phyloP scores from a whole-genome alignment of 2,888 invertebrate genomes.

The Linyphia triangularis region DNA sequence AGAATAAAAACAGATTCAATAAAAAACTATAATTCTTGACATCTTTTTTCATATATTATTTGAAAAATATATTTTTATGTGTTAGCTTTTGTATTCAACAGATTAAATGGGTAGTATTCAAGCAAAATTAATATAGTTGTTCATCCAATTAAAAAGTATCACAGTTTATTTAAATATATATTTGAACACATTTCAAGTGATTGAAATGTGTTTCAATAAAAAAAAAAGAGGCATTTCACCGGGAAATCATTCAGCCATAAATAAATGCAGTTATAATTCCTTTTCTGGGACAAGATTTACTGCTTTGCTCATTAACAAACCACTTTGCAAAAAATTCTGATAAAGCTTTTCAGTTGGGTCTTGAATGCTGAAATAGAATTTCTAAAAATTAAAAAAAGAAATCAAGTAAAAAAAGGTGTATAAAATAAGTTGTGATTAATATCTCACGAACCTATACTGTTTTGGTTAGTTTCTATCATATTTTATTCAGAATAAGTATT shows the following conservation, averaged over 20 bases:
- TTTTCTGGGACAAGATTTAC: not conserved
- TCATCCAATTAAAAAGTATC: not conserved
- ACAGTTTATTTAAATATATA: conserved; percentile 14
- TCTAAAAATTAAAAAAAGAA: not conserved
- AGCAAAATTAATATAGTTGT: not conserved
- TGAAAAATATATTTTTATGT: not conserved
- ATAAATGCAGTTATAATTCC: conserved; percentile 19
- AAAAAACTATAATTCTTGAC: too few species aligned
- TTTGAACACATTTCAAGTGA: not conserved
- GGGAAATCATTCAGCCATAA: not conserved
- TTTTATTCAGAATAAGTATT: too few species aligned
- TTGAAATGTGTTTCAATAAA: not conserved
- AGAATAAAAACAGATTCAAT: too few species aligned
- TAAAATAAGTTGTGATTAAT: not conserved
- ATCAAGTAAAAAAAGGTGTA: not conserved
- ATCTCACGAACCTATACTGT: too few species aligned
- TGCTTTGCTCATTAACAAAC: conserved; percentile 34
- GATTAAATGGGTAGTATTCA: not conserved
- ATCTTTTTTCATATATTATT: not conserved
- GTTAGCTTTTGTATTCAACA: not conserved
- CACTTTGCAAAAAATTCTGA: conserved; percentile 50
- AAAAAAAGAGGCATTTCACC: not conserved
- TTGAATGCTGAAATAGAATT: conserved; percentile 46
- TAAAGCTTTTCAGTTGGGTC: conserved; percentile 63
- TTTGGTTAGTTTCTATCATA: too few species aligned